Percentiles rank a stretch among this genome's conserved stretches.
These are phyloP conservation scores for Phataginus tricuspis DNA, from an alignment of 2,797 vertebrate genomes.

Conservation along the genomic window DNA sequence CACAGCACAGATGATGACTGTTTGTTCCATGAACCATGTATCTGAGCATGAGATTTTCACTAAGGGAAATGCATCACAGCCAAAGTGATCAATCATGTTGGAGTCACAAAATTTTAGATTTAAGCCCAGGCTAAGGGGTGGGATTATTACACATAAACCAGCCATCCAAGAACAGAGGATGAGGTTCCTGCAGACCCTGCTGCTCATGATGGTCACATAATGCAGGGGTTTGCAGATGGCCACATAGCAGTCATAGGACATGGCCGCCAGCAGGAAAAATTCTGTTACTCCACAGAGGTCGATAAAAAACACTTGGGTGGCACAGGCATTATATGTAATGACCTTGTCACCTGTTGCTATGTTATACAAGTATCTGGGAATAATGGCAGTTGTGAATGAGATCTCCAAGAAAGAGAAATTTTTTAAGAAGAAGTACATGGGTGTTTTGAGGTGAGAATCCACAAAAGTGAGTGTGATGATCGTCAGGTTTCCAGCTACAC, in stretches of 20 bases:
- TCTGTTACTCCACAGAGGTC: constrained; percentile 12
- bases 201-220: constrained; percentile 21
- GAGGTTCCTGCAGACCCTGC: neutral
- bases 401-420: constrained; percentile 42
- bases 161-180: neutral
- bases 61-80: too few relatives aligned
- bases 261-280: neutral
- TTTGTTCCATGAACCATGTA: too few relatives aligned
- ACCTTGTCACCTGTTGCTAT: constrained; percentile 19
- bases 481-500: constrained; percentile 22
- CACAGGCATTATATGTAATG: constrained; percentile 17
- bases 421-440: constrained; percentile 41
- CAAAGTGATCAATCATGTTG: too few relatives aligned
- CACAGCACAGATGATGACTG: too few relatives aligned
- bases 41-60: too few relatives aligned
- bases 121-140: neutral
- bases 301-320: neutral
- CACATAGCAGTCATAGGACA: neutral
- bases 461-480: neutral
- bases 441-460: constrained; percentile 35
- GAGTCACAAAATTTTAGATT: constrained; percentile 45
- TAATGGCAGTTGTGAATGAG: constrained; percentile 23
- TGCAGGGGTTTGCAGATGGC: constrained; percentile 39
- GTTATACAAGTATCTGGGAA: constrained; percentile 29
- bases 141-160: constrained; percentile 29